phyloP scores from a whole-genome alignment of 2,797 vertebrate species.

The Poecilia wingei region DNA sequence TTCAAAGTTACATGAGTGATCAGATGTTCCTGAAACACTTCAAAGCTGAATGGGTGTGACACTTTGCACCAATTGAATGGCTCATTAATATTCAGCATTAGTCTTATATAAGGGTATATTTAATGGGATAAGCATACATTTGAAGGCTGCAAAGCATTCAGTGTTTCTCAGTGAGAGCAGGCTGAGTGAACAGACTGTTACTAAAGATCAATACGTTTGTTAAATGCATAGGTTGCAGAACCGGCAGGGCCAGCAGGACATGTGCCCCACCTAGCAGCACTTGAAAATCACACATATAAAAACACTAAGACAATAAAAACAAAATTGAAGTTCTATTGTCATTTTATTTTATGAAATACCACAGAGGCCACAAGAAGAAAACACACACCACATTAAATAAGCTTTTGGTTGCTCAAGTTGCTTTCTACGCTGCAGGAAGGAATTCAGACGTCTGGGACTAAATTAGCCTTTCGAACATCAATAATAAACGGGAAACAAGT shows the following conservation, averaged over 20 bases:
- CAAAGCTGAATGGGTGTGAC: too few species aligned
- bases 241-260: not conserved
- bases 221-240: not conserved
- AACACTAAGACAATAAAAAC: not conserved
- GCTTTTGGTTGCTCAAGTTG: not conserved
- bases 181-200: not conserved
- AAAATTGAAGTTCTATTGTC: not conserved
- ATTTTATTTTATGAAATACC: not conserved
- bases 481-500: not conserved
- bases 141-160: not conserved
- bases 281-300: not conserved
- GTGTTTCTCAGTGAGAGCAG: not conserved
- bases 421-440: not conserved
- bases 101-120: not conserved
- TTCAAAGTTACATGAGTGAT: too few species aligned
- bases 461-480: not conserved
- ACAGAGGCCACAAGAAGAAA: not conserved
- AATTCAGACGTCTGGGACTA: too few species aligned
- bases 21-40: too few species aligned
- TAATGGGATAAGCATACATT: not conserved
- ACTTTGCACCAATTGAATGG: too few species aligned
- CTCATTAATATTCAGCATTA: not conserved
- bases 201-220: not conserved
- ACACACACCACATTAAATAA: not conserved
- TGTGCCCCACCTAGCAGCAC: not conserved